phyloP scores from a whole-genome alignment of 2,888 invertebrate species.

The Cantharis nigra region DNA sequence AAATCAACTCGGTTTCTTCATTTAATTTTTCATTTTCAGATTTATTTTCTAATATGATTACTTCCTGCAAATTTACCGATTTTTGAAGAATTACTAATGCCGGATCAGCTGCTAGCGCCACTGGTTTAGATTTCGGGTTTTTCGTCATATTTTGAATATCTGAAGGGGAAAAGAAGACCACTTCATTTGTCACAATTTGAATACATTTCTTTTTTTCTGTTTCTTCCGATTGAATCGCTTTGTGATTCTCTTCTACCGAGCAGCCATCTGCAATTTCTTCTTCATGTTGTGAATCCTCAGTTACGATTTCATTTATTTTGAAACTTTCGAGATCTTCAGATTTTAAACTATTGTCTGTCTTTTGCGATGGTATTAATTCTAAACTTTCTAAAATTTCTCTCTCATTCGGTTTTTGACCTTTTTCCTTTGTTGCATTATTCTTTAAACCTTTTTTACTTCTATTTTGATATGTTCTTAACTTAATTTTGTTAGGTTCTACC shows the following conservation, averaged over 20 bases:
- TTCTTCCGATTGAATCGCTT: too few relatives aligned
- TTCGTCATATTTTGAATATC: not conserved
- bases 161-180: not conserved
- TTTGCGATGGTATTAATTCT: not conserved
- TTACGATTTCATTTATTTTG: not conserved
- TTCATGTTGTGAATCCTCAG: not conserved
- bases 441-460: too few relatives aligned
- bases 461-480: too few relatives aligned
- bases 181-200: not conserved
- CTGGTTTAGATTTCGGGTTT: not conserved
- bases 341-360: not conserved
- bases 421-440: too few relatives aligned
- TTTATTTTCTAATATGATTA: not conserved
- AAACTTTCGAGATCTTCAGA: not conserved
- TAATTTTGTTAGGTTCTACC: too few relatives aligned
- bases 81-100: not conserved
- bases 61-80: not conserved
- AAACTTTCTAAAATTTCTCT: too few relatives aligned
- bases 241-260: not conserved
- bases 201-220: not conserved
- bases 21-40: not conserved
- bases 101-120: not conserved
- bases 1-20: not conserved
- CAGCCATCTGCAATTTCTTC: not conserved
- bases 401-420: too few relatives aligned